A percentile compares a stretch with the other conserved stretches of the same genome.
phyloP scores from a whole-genome alignment of 2,888 invertebrate species.

The Molorchus minor region DNA sequence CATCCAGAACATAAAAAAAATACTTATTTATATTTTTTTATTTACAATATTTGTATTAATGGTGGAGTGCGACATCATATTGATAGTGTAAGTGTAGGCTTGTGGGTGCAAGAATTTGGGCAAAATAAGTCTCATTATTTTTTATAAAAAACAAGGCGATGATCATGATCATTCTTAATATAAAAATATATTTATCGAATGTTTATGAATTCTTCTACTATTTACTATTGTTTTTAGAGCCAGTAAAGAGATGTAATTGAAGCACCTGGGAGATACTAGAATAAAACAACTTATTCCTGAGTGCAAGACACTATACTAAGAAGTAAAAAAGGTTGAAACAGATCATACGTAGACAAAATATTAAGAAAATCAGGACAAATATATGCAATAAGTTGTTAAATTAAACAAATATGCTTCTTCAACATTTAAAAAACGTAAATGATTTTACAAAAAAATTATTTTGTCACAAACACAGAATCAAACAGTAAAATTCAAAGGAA shows the following conservation, averaged over 20 bases:
- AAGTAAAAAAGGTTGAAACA: neutral
- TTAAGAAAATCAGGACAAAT: neutral
- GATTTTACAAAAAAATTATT: conserved; percentile 25
- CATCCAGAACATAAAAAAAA: no score
- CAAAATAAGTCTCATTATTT: no score
- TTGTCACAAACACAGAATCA: conserved; percentile 29
- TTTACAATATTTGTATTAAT: no score
- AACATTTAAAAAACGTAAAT: conserved; percentile 17
- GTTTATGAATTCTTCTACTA: no score
- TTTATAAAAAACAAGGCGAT: no score
- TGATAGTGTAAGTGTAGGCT: no score
- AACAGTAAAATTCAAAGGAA: conserved; percentile 31
- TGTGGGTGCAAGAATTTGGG: no score
- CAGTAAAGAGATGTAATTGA: neutral
- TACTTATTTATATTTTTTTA: no score
- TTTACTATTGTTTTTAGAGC: no score
- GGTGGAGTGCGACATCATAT: no score
- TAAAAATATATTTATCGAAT: no score
- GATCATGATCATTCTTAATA: no score
- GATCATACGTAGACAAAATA: neutral
- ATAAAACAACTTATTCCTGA: neutral
- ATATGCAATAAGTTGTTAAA: neutral
- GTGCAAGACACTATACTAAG: neutral
- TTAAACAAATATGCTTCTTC: neutral
- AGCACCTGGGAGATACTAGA: neutral